Conservation (phyloP, 2,888 invertebrate species). For the Mongoloraphidia duomilia region DNA sequence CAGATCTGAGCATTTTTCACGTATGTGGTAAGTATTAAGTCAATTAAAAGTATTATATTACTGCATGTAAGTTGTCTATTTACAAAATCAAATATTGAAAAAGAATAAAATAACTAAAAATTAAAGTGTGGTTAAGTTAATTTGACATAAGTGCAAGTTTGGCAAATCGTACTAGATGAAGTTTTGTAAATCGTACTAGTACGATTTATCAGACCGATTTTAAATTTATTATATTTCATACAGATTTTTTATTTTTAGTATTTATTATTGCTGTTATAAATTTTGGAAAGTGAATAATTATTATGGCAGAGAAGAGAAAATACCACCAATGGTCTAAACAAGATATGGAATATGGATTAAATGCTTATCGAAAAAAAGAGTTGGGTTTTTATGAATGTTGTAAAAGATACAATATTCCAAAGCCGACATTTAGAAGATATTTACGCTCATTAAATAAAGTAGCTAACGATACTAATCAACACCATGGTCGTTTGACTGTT, state of each 20-base stretch:
- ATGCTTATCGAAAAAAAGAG: constrained; percentile 8
- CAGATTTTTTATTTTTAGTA: too few species aligned
- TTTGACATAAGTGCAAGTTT: too few species aligned
- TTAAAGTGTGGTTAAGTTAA: too few species aligned
- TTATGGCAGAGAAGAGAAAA: constrained; percentile 5
- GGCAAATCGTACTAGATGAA: constrained; percentile 1
- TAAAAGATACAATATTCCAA: constrained; percentile 11
- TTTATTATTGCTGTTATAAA: not conserved
- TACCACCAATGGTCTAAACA: constrained; percentile 9
- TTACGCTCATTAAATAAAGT: constrained; percentile 10
- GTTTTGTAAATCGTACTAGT: constrained; percentile 6
- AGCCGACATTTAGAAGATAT: constrained; percentile 11
- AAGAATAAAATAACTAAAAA: too few species aligned
- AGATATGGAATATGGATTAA: constrained; percentile 9
- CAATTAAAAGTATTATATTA: too few species aligned
- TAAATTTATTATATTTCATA: not conserved
- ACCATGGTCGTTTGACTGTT: constrained; percentile 4
- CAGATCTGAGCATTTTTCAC: too few species aligned
- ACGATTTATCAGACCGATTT: not conserved
- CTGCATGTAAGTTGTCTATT: too few species aligned
- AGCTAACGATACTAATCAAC: constrained; percentile 10
- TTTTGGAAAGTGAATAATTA: not conserved
- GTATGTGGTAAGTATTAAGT: too few species aligned
- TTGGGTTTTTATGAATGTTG: constrained; percentile 9
- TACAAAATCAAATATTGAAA: too few species aligned